Conservation (phyloP, 2,113 vertebrate genomes). For the Mohoua ochrocephala region DNA sequence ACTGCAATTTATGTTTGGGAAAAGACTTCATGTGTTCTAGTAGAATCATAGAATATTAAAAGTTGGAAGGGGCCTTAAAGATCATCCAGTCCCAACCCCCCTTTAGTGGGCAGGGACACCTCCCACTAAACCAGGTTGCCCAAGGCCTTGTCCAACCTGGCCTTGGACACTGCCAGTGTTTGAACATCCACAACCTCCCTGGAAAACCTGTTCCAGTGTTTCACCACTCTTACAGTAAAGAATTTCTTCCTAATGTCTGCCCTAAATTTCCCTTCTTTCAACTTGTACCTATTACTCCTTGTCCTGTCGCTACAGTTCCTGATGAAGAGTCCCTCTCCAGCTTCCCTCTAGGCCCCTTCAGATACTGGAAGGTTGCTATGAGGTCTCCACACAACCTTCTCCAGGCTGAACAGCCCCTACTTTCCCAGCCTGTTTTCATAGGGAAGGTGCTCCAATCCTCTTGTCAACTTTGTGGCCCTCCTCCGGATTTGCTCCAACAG, state of each 20-base stretch:
- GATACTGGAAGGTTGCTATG: not conserved
- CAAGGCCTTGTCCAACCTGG: not conserved
- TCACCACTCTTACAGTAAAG: not conserved
- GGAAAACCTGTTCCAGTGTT: not conserved
- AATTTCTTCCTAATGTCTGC: not conserved
- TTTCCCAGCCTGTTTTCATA: not conserved
- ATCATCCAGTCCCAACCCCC: not conserved
- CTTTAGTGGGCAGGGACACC: not conserved
- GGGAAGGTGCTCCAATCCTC: not conserved
- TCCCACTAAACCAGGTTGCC: not conserved
- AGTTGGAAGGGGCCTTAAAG: not conserved
- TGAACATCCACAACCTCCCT: not conserved
- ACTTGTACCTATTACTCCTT: not conserved
- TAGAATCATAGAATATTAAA: not conserved
- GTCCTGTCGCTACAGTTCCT: not conserved
- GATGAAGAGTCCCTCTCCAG: not conserved
- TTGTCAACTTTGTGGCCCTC: not conserved
- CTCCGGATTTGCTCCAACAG: not conserved
- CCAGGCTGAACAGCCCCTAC: not conserved
- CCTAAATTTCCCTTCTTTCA: not conserved
- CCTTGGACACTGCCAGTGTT: not conserved
- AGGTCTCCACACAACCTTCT: not conserved
- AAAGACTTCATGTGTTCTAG: not conserved
- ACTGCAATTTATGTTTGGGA: not conserved
- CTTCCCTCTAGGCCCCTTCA: not conserved